Base-by-base conservation (phyloP, 2,888 invertebrate species). In the Drosophila niveifrons region DNA sequence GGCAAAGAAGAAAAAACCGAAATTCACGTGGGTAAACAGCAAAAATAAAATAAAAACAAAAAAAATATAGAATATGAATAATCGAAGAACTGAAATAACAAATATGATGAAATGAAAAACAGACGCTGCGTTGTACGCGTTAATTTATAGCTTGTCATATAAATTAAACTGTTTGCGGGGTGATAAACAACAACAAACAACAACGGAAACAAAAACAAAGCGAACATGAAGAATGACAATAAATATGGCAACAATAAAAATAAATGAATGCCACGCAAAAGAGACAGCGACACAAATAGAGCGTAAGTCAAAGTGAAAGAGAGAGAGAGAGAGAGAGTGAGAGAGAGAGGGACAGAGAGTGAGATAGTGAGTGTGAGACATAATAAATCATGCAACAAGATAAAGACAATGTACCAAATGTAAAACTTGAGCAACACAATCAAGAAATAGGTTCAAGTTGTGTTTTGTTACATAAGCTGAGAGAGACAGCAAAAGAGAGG, bases 91-190 rank as follows among this genome's bases (percentile, higher is more conserved):
- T 31, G 31, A 3, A 8, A 31, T 11, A 41, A 6, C 13, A 39
- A 50, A 58, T 46, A 46, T 56, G 17, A 39, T 55, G 34, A 29
- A 70, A 51, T 57, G 51, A 66, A 63, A 62, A 44, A 18, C 47
- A 46, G 47, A 64, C 34, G 79, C 48, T 52, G 59, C 56, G 57
- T 65, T 58, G 50, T 52, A 52, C 28, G 59, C 62, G 71, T 55
- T 57, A 65, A 82, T 80, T 82, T 83, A 80, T 84, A 39, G 65
- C 81, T 73, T 77, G 81, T 73, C 89, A 87, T 61, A 80, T 87
- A 72, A 89, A 80, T 87, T 74, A 70, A 80, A 71, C 59, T 73
- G 67, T 82, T 67, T 72, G 67, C 64, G 57, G 57, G 41, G 51
- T 44, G 87, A 88, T 72, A 83, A 82, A 67, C 74, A 83, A 72